These are phyloP conservation scores for Enteromius trimaculatus DNA, from an alignment of 2,797 vertebrate species.

Conservation along the genomic window DNA sequence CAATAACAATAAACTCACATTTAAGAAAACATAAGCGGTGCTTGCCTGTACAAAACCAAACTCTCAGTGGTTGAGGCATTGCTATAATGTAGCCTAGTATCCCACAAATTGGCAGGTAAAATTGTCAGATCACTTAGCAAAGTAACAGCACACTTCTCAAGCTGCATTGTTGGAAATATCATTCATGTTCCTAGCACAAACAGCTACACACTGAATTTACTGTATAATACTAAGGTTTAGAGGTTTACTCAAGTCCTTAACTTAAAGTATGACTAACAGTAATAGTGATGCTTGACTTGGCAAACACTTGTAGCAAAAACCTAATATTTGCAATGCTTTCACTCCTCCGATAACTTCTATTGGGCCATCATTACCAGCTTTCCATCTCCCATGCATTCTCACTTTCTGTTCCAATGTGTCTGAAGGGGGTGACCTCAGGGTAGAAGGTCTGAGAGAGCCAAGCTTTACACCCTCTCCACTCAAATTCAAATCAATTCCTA, in stretches of 20 bases:
- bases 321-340: not conserved
- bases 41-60: not conserved
- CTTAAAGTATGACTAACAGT: not conserved
- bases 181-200: not conserved
- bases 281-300: not conserved
- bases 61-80: not conserved
- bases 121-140: not conserved
- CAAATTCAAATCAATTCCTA: constrained; percentile 31
- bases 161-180: not conserved
- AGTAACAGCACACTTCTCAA: not conserved
- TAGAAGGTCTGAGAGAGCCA: constrained; percentile 18
- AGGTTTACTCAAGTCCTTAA: not conserved
- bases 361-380: constrained; percentile 11
- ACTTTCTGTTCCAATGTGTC: constrained; percentile 25
- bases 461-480: constrained; percentile 24
- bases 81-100: not conserved
- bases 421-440: constrained; percentile 30
- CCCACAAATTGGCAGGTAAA: not conserved
- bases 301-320: not conserved
- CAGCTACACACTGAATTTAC: too few species aligned
- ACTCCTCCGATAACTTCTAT: constrained; percentile 1
- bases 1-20: not conserved
- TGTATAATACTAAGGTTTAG: not conserved
- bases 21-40: not conserved
- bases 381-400: constrained; percentile 27